Conservation (phyloP, 2,888 invertebrate genomes). For the Cyclophora punctaria region DNA sequence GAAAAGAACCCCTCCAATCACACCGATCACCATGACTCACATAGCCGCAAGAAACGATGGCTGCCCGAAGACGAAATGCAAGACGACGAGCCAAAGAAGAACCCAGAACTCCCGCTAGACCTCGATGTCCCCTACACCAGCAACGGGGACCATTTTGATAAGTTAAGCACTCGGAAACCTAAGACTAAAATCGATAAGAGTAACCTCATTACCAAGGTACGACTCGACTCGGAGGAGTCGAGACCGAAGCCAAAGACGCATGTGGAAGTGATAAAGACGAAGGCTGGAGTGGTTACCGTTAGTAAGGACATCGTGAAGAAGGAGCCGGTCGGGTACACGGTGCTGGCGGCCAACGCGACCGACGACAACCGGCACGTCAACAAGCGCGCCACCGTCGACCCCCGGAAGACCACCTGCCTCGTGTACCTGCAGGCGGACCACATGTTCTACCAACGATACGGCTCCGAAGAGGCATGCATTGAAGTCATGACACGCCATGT, state of each 20-base stretch:
- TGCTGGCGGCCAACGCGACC: slow-evolving; percentile 60
- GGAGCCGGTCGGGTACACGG: slow-evolving; percentile 66
- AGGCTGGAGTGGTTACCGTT: slow-evolving; percentile 78
- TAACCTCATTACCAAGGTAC: slow-evolving; percentile 70
- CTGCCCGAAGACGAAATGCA: slow-evolving; percentile 79
- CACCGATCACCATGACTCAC: slow-evolving; percentile 58
- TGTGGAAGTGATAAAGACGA: slow-evolving; percentile 79
- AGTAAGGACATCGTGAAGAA: slow-evolving; percentile 79
- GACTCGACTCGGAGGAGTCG: slow-evolving; percentile 68
- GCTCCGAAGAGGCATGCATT: slow-evolving; percentile 94
- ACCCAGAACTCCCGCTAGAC: slow-evolving; percentile 79
- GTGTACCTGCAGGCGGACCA: slow-evolving; percentile 97
- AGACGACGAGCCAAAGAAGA: slow-evolving; percentile 75
- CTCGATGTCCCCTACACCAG: slow-evolving; percentile 79
- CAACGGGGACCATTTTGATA: slow-evolving; percentile 72
- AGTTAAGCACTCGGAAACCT: slow-evolving; percentile 64
- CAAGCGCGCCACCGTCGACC: slow-evolving; percentile 83
- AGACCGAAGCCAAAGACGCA: slow-evolving; percentile 80
- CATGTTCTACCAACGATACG: slow-evolving; percentile 95
- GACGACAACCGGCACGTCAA: slow-evolving; percentile 77
- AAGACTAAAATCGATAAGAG: slow-evolving; percentile 72
- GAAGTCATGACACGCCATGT: slow-evolving; percentile 97
- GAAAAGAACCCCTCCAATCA: slow-evolving; percentile 43
- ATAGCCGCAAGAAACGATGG: slow-evolving; percentile 77
- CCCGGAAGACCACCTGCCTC: slow-evolving; percentile 94